Evolutionary conservation across 92 coral and sea anemone species (phyloP), one percentile per base, ranked within the genome.

Genomic region (Bergia sp.): DNA sequence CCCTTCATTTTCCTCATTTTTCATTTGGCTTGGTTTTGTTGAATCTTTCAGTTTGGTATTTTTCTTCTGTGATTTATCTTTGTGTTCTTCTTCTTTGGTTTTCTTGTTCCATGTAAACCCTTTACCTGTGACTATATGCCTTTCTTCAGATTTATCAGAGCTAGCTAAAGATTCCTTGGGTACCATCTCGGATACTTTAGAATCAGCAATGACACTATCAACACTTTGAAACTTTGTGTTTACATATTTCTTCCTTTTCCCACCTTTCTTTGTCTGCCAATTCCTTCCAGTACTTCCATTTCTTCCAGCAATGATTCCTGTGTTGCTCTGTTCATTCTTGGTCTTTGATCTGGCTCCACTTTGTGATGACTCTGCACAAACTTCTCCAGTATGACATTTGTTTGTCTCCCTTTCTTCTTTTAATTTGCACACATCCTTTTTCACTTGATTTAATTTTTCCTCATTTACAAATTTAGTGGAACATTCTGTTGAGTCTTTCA

Each of bases 71-170:
- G 4, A 8, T 21, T 37, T 18, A 1, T 42, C 47, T 21, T 80
- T 80, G 3, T 3, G 37, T 43, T 66, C 87, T 40, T 67, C 45
- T 37, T 43, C 77, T 73, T 73, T 21, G 1, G 18, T 11, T 82
- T 82, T 43, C 55, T 84, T 69, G 66, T 84, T 84, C 87, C 87
- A 84, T 29, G 58, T 84, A 45, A 84, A 84, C 7, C 87, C 87
- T 44, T 84, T 84, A 43, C 87, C 87, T 13, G 29, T 23, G 5
- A 84, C 65, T 11, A 72, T 16, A 36, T 71, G 58, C 78, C 75
- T 84, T 49, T 84, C 87, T 36, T 71, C 87, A 5, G 64, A 72
- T 12, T 69, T 18, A 53, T 7, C 55, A 55, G 79, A 53, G 15
- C 6, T 20, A n/a, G 78, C 43, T 7, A 18, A 65, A 41, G 79